Conservation (phyloP, 2,797 vertebrate genomes). For the Eremophila alpestris region DNA sequence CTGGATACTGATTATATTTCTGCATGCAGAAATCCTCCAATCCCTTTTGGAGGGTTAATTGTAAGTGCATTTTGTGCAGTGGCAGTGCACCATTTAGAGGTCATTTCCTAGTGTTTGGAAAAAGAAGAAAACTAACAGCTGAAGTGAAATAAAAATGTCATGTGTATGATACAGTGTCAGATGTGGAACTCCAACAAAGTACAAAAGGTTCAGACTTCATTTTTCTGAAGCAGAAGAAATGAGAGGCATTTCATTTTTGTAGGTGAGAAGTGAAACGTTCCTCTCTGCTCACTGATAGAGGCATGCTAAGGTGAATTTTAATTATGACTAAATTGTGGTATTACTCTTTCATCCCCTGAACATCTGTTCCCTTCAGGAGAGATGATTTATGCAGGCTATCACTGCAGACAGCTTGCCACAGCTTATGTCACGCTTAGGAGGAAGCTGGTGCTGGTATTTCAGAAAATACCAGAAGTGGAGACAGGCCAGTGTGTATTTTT, state of each 20-base stretch:
- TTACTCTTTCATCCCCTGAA: slow-evolving; percentile 87
- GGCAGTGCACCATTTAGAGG: slow-evolving; percentile 6
- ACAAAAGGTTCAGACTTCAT: slow-evolving; percentile 43
- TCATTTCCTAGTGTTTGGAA: slow-evolving; percentile 10
- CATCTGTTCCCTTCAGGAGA: slow-evolving; percentile 91
- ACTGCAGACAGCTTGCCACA: slow-evolving; percentile 87
- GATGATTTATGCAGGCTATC: slow-evolving; percentile 91
- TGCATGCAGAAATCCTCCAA: not conserved
- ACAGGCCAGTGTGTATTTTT: slow-evolving; percentile 67
- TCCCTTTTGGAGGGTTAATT: slow-evolving; percentile 17
- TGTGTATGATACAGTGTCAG: not conserved
- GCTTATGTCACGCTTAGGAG: slow-evolving; percentile 84
- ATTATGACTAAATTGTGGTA: slow-evolving; percentile 92
- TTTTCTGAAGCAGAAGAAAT: slow-evolving; percentile 66
- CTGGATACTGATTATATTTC: not conserved
- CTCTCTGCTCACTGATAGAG: slow-evolving; percentile 80
- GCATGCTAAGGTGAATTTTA: slow-evolving; percentile 89
- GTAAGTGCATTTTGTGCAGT: not conserved
- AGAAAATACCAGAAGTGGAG: slow-evolving; percentile 76
- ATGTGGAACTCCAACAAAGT: not conserved
- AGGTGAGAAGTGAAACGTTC: slow-evolving; percentile 75
- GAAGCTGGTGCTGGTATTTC: slow-evolving; percentile 77
- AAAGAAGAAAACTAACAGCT: not conserved
- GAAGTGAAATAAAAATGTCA: slow-evolving; percentile 19
- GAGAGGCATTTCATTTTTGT: slow-evolving; percentile 66